phyloP scores from a whole-genome alignment of 2,113 vertebrate genomes.

The Chaetodon trifascialis region DNA sequence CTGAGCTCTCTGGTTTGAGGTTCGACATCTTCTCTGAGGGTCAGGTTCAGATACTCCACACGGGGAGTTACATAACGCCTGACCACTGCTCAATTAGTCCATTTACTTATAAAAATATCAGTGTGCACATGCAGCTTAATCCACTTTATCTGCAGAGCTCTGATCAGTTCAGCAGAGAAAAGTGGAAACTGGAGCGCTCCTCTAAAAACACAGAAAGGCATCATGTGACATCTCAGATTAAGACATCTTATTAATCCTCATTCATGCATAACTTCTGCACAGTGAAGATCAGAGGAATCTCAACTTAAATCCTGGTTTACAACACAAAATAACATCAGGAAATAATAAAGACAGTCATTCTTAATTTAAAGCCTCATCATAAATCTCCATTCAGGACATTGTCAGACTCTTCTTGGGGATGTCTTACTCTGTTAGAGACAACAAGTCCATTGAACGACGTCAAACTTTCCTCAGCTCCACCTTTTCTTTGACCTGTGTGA shows the following conservation, averaged over 20 bases:
- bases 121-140: not conserved
- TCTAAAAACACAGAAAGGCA: not conserved
- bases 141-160: slow-evolving; percentile 19
- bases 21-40: slow-evolving; percentile 23
- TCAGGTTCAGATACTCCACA: slow-evolving; percentile 12
- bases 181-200: not conserved
- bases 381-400: not conserved
- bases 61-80: slow-evolving; percentile 23
- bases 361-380: not conserved
- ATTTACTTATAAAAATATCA: slow-evolving; percentile 14
- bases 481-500: not conserved
- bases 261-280: not conserved
- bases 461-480: too few species aligned
- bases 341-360: not conserved
- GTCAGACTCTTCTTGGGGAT: not conserved
- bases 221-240: not conserved
- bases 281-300: not conserved
- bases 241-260: not conserved
- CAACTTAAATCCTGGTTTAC: not conserved
- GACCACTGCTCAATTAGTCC: slow-evolving; percentile 33
- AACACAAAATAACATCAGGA: not conserved
- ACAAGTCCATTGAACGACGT: not conserved
- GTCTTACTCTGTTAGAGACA: not conserved
- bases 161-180: not conserved
- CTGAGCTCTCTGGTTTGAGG: slow-evolving; percentile 3